Base-by-base conservation (phyloP, 92 coral and sea anemone genomes). In the Epizoanthus scotinus region DNA sequence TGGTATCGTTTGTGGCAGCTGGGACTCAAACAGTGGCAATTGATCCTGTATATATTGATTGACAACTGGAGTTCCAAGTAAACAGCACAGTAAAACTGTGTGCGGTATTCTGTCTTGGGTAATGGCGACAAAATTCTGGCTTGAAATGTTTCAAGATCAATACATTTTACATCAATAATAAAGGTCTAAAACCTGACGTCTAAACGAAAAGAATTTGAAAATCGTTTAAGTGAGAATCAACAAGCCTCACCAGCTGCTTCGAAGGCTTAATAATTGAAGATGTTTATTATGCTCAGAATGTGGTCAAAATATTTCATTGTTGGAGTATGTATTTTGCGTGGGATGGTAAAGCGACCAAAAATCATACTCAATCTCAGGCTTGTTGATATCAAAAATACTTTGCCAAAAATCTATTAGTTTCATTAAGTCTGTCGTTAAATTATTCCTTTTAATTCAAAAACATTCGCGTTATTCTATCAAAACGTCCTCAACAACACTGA, bases 191-290 rank as follows among this genome's bases (percentile, higher is more conserved):
- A 42, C 40, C 56, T 21, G 73, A 22, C 64, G 19, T 40, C 3
- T 2, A 50, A 73, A 56, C 40, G 40, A 47, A 55, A 10, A 34
- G 52, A 54, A 66, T 38, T 62, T 56, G 60, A 29, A 59, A 70
- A 28, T 6, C 29, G 31, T 14, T 36, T 36, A 63, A 59, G 40
- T 19, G 22, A 59, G 22, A 59, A 78, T 28, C 29, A 78, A 49
- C 22, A 68, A 27, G 70, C 40, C n/a, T 2, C 19, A 14, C 73
- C 79, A 73, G 79, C 79, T 73, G 79, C 44, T 50, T 8, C 19
- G 40, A 40, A 62, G 67, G 55, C 59, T 82, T 22, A 86, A 86
- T 86, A 86, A 86, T 86, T 86, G 78, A 86, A 75, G 56, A 86
- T 67, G 74, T 38, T 64, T 52, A 70, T 74, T 77, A 57, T 66